Evolutionary conservation across 2,797 vertebrate genomes (phyloP), one percentile per base, ranked within the genome.

Genomic region (Paguma larvata): DNA sequence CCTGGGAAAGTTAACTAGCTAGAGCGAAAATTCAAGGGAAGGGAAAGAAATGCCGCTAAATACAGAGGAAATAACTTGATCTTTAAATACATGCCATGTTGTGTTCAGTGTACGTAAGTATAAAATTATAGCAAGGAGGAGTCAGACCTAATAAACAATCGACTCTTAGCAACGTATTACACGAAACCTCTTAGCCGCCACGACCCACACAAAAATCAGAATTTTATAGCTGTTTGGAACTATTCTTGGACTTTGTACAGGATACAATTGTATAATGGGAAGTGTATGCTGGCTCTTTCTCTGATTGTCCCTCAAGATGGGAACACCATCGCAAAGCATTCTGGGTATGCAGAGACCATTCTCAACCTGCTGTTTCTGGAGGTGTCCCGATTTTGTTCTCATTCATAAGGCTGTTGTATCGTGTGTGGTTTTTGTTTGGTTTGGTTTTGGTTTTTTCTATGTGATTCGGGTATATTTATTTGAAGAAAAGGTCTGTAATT

Each of bases 381-480:
- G 53, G 34, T 10, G 23, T 79, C 4, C 65, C 6, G 2, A n/a
- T 94, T 89, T 53, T 65, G 48, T 72, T 56, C 67, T 53, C 56
- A 53, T 89, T 92, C 96, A 14, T 95, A 85, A 95, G 70, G 82
- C 59, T 96, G 32, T 94, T 97, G 95, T 97, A 89, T 91, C 85
- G 7, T 59, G 56, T 59, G 56, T 21, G 56, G 90, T 89, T 90
- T 95, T 95, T 93, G 97, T 23, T 59, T 3, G 56, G 7, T 56
- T 3, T 56, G 19, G 19, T 3, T 56, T 56, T 75, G 27, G 13
- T 48, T 32, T 77, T 6, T 32, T 73, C 89, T 93, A 30, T 93
- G 97, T 97, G 96, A 98, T 92, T 97, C 86, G 65, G 86, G 59
- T 97, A 92, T 98, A 98, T 98, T 98, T 98, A 98, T 98, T 98